Evolutionary conservation across 2,113 vertebrate genomes (phyloP).

Genomic region (Mormyrus lacerda): DNA sequence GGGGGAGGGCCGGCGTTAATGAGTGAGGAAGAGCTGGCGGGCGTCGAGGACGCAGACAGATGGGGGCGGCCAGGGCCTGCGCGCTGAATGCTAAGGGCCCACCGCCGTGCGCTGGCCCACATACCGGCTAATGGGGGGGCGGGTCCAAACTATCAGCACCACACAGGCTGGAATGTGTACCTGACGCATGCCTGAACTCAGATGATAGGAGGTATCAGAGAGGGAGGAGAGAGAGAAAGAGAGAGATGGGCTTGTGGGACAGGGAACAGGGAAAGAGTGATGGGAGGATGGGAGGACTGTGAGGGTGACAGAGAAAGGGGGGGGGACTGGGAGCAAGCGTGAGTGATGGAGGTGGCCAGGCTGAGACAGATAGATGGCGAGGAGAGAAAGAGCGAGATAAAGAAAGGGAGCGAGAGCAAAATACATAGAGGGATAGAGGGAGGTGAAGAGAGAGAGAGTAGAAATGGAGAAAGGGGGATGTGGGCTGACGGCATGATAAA

Average conservation of each 20-base stretch:
- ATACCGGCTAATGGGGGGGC: constrained; percentile 38
- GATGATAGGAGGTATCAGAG: constrained; percentile 14
- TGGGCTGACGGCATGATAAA: neutral
- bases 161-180: constrained; percentile 18
- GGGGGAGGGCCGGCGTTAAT: neutral
- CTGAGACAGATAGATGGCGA: constrained; percentile 10
- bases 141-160: constrained; percentile 37
- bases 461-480: neutral
- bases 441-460: neutral
- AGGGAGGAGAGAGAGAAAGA: constrained; percentile 3
- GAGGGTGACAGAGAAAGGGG: neutral
- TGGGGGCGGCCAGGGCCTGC: constrained; percentile 22
- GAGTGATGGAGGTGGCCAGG: neutral
- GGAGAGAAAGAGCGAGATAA: constrained; percentile 12
- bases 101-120: constrained; percentile 33
- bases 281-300: neutral
- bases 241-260: neutral
- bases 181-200: constrained; percentile 5
- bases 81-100: constrained; percentile 42
- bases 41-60: constrained; percentile 20
- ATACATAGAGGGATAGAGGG: neutral
- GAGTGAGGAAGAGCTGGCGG: neutral
- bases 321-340: neutral
- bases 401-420: neutral
- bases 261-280: constrained; percentile 19